A percentile compares a stretch with the other conserved stretches of the same genome.
These are phyloP conservation scores for Formicarius rufipectus DNA, from an alignment of 2,113 vertebrate species.

Conservation along the genomic window DNA sequence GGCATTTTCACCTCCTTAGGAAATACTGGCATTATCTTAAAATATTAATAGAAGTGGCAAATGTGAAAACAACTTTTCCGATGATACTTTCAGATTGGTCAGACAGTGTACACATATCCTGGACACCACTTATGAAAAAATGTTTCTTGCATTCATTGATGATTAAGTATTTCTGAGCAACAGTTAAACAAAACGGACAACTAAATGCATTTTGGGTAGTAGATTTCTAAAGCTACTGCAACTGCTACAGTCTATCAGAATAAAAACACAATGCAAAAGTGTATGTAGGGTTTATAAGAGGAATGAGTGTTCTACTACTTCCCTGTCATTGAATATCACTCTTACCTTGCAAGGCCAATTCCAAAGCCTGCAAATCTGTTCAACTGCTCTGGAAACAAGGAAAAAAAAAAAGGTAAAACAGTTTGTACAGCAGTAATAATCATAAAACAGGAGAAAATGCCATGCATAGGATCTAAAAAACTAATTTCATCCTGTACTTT, in stretches of 20 bases:
- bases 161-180: neutral
- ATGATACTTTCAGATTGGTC: neutral
- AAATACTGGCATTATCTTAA: neutral
- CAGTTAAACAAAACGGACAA: neutral
- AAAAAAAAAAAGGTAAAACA: conserved; percentile 56
- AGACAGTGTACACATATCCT: neutral
- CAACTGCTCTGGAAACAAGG: conserved; percentile 85
- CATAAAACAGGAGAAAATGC: neutral
- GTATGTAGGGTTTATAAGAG: rapidly evolving
- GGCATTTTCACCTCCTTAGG: neutral
- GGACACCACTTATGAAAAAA: rapidly evolving
- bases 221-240: neutral
- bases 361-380: conserved; percentile 92
- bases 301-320: neutral
- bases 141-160: neutral
- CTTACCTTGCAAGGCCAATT: conserved; percentile 92
- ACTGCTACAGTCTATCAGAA: neutral
- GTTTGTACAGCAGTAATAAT: conserved; percentile 25
- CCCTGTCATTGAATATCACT: neutral
- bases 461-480: neutral
- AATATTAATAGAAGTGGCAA: neutral
- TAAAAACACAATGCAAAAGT: neutral
- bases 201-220: neutral
- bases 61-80: neutral
- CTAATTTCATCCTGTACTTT: neutral